Evolutionary conservation across 2,113 vertebrate genomes (phyloP).

Genomic region (Romanogobio albipinnatus): DNA sequence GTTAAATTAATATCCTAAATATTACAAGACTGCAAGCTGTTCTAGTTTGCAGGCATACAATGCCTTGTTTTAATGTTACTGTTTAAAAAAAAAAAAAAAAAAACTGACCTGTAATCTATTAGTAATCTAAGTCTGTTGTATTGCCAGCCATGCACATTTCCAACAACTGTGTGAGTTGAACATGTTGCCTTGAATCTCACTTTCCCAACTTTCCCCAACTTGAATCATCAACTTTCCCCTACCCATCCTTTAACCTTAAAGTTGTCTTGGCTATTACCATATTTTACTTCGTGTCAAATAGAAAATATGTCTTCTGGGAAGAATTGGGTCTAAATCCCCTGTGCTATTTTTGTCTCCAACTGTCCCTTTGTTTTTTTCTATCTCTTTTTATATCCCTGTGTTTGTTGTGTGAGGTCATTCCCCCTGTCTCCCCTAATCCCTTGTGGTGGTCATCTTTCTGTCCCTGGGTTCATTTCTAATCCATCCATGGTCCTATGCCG

Average conservation of each 20-base stretch:
- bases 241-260: neutral
- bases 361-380: constrained; percentile 45
- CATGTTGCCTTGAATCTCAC: neutral
- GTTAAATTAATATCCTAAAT: too few relatives aligned
- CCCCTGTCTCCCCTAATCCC: constrained; percentile 71
- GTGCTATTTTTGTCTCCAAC: constrained; percentile 46
- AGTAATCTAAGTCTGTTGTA: neutral
- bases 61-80: neutral
- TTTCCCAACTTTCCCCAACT: neutral
- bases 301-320: constrained; percentile 37
- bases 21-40: too few relatives aligned
- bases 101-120: neutral
- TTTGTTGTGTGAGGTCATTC: constrained; percentile 78
- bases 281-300: neutral
- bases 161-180: neutral
- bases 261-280: neutral
- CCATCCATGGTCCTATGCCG: constrained; percentile 65
- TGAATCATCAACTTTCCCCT: neutral
- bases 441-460: constrained; percentile 72
- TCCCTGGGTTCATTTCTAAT: constrained; percentile 68
- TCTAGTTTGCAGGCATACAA: neutral
- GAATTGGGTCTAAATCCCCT: constrained; percentile 42
- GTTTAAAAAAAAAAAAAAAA: too few relatives aligned
- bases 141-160: neutral
- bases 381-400: constrained; percentile 55